Base-by-base conservation (phyloP, 2,888 invertebrate species). In the Acleris literana region DNA sequence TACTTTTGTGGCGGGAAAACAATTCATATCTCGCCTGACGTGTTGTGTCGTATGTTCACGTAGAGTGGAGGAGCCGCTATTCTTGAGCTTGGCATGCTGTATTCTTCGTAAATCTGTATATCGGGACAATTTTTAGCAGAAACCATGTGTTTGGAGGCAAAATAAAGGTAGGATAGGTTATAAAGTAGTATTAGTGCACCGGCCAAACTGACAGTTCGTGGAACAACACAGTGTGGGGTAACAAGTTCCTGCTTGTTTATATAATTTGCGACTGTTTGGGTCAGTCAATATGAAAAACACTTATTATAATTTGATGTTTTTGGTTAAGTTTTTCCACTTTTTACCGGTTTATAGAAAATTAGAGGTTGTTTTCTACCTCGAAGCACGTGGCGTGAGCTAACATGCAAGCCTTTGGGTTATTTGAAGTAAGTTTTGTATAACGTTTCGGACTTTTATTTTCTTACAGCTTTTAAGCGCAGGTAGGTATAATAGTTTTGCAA, bases 41-140 rank as follows among this genome's bases (percentile, higher is more conserved):
- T 92, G 92, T 89, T 86, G 90, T 90, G 90, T 90, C 83, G 85
- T 92, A 90, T 91, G 91, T 92, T 90, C 90, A 86, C 84, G 79
- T 89, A 90, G 89, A 90, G 86, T 81, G 89, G 90, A 87, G 86
- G 84, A 87, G 84, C 90, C 83, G 88, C 89, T 88, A 90, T 89
- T 88, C 89, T 85, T 86, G 86, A 89, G 90, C 90, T 89, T 89
- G 91, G 90, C 91, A 92, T 92, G 92, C 91, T 90, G 90, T 88
- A 87, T 90, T 90, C 88, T 86, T 85, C 82, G 88, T 91, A 91
- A 92, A 92, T 92, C 92, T 90, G 92, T 92, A 92, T 88, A 91
- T 91, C 88, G 90, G 90, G 90, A 84, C 92, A 84, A 83, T 90
- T 83, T 86, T 81, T 80, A 88, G 85, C 86, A 80, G 84, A 88